phyloP scores from a whole-genome alignment of 2,797 vertebrate species.

The Sebastes itinus region DNA sequence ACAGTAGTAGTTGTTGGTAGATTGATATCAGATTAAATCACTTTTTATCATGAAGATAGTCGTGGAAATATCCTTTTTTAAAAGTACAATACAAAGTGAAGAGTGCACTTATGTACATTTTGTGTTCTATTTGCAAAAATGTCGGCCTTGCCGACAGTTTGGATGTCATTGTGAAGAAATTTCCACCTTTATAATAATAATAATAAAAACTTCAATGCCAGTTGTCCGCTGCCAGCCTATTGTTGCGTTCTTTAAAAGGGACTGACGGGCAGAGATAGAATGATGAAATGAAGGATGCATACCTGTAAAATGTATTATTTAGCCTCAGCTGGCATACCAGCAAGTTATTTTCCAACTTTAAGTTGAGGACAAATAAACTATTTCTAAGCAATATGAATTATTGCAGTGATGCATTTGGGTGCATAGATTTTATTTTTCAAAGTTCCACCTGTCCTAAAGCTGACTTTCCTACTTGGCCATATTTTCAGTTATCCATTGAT shows the following conservation, averaged over 20 bases:
- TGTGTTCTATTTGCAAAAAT: neutral
- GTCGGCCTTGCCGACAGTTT: neutral
- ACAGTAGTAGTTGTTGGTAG: neutral
- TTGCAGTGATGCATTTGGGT: conserved; percentile 6
- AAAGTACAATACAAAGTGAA: neutral
- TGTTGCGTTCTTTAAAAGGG: neutral
- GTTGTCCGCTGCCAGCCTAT: neutral
- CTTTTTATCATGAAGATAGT: neutral
- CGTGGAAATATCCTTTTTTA: neutral
- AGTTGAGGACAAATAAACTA: conserved; percentile 8
- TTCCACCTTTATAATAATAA: too few species aligned
- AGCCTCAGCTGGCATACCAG: neutral
- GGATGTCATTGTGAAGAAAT: neutral
- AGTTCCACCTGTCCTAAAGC: conserved; percentile 2
- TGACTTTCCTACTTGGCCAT: neutral
- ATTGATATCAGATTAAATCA: neutral
- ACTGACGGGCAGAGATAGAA: neutral
- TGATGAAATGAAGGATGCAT: neutral
- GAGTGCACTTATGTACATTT: neutral
- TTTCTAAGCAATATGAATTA: conserved; percentile 11
- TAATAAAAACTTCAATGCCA: neutral
- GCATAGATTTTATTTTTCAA: conserved; percentile 1
- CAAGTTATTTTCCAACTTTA: neutral
- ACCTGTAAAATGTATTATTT: conserved; percentile 15
- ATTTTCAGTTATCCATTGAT: neutral